Percentiles rank a stretch among this genome's conserved stretches.
Evolutionary conservation across 2,113 vertebrate genomes (phyloP).

Genomic region (Sterrhoptilus dennistouni): DNA sequence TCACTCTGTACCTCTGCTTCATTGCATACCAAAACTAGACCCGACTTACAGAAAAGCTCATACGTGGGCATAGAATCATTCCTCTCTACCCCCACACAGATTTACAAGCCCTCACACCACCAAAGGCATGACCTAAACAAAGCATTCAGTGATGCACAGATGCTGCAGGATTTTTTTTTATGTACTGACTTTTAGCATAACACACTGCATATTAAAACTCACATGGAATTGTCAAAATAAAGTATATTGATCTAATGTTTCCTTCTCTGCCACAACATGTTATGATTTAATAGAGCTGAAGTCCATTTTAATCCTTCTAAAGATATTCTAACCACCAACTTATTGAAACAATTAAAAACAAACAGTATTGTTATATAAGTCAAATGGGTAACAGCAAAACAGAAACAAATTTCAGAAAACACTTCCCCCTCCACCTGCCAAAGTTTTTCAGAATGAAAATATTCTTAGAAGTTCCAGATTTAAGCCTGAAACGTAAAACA

Average conservation of each 20-base stretch:
- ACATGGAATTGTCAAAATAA: neutral
- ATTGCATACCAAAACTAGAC: neutral
- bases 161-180: neutral
- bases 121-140: constrained; percentile 26
- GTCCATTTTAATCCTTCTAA: neutral
- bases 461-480: neutral
- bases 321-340: neutral
- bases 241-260: neutral
- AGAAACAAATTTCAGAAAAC: neutral
- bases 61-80: neutral
- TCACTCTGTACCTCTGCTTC: neutral
- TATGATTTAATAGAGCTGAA: neutral
- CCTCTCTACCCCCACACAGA: neutral
- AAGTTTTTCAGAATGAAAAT: neutral
- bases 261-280: neutral
- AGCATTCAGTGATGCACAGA: constrained; percentile 22
- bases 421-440: neutral
- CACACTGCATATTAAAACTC: neutral
- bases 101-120: neutral
- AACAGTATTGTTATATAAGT: neutral
- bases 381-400: neutral
- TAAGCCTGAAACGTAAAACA: neutral
- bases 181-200: neutral
- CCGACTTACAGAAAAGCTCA: neutral
- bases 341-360: neutral